Evolutionary conservation across 2,797 vertebrate genomes (phyloP).

Genomic region (Microhierax caerulescens): DNA sequence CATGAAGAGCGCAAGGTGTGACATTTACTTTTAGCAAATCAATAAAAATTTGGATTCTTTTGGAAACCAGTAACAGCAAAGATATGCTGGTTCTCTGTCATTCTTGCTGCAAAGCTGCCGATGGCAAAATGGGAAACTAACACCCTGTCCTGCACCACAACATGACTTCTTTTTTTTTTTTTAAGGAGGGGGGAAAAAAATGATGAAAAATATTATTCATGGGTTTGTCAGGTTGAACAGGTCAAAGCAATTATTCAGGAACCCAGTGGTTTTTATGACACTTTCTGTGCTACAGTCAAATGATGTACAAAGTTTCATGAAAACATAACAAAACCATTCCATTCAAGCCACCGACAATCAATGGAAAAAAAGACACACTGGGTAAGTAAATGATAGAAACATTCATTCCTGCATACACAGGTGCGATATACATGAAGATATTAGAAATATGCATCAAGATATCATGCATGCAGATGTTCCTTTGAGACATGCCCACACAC

Average conservation of each 20-base stretch:
- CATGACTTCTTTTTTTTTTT: not conserved
- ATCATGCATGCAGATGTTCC: fast-evolving
- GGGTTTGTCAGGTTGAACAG: not conserved
- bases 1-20: fast-evolving
- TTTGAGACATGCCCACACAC: not conserved
- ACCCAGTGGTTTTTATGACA: not conserved
- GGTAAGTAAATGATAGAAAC: not conserved
- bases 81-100: fast-evolving
- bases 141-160: not conserved
- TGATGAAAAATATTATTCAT: not conserved
- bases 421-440: fast-evolving
- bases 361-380: not conserved
- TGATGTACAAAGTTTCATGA: not conserved
- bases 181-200: not conserved
- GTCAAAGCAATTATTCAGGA: not conserved
- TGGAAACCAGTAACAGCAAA: not conserved
- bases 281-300: not conserved
- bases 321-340: not conserved
- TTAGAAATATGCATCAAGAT: not conserved
- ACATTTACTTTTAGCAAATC: not conserved
- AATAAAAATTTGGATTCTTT: not conserved
- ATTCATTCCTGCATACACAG: not conserved
- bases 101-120: not conserved
- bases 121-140: not conserved
- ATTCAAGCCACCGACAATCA: not conserved